Conservation (phyloP, 2,888 invertebrate genomes). For the Griposia aprilina region DNA sequence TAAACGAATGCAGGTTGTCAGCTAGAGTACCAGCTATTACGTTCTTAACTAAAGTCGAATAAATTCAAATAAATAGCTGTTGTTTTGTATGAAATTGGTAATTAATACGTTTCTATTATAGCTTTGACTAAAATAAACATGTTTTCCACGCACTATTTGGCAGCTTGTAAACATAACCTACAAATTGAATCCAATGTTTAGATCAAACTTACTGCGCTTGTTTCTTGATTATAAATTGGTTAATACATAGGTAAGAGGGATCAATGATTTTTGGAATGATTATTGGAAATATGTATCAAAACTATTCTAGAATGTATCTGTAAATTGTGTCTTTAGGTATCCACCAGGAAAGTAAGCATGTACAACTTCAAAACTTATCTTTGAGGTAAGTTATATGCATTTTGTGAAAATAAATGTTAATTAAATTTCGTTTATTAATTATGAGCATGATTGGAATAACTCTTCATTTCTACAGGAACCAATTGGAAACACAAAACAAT, state of each 20-base stretch:
- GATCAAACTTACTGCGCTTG: conserved; percentile 15
- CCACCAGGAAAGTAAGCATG: conserved; percentile 42
- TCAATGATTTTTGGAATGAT: not conserved
- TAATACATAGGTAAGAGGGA: not conserved
- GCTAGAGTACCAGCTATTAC: conserved; percentile 73
- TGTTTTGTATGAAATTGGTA: conserved; percentile 12
- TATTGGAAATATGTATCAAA: not conserved
- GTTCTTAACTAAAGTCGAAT: conserved; percentile 50
- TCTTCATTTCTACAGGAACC: not conserved
- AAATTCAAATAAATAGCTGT: conserved; percentile 22
- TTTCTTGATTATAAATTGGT: not conserved
- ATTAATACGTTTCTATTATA: conserved; percentile 17
- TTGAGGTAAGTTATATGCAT: conserved; percentile 10
- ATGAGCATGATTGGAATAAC: not conserved
- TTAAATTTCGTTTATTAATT: not conserved
- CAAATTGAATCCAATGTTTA: conserved; percentile 71
- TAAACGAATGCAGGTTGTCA: conserved; percentile 82
- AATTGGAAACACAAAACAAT: not conserved
- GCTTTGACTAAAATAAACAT: conserved; percentile 30
- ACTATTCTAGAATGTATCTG: not conserved
- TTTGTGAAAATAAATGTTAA: not conserved
- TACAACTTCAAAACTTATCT: conserved; percentile 6
- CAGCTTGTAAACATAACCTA: conserved; percentile 90
- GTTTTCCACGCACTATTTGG: conserved; percentile 68
- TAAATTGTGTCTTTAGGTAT: not conserved